Evolutionary conservation across 2,888 invertebrate genomes (phyloP).

Genomic region (Diarsia brunnea): DNA sequence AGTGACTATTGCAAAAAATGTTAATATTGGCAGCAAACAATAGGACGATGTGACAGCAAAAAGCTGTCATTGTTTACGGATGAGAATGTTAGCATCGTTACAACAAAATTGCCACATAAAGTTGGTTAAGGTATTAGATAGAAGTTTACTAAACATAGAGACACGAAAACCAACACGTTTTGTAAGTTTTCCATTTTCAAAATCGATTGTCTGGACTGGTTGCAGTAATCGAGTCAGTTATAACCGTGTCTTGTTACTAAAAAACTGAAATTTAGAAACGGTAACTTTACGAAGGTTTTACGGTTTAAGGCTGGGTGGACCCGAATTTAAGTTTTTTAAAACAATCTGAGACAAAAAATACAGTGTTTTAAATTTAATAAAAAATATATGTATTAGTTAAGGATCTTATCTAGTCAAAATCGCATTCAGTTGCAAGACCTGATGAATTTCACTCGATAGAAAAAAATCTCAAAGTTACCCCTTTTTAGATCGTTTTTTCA

Average conservation of each 20-base stretch:
- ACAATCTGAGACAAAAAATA: too few species aligned
- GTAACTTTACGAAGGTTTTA: not conserved
- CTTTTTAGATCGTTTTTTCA: too few species aligned
- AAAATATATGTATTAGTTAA: too few species aligned
- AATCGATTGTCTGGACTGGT: slow-evolving; percentile 35
- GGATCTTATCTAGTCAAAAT: too few species aligned
- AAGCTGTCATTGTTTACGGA: slow-evolving; percentile 71
- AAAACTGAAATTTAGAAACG: slow-evolving; percentile 21
- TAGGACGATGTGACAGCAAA: slow-evolving; percentile 71
- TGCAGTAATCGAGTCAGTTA: slow-evolving; percentile 32
- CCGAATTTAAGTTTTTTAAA: too few species aligned
- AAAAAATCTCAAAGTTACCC: too few species aligned
- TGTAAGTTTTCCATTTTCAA: slow-evolving; percentile 50
- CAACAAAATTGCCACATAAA: slow-evolving; percentile 67
- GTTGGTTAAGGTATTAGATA: slow-evolving; percentile 75
- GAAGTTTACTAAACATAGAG: slow-evolving; percentile 36
- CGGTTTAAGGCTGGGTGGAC: too few species aligned
- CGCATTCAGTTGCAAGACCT: too few species aligned
- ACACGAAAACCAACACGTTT: slow-evolving; percentile 46
- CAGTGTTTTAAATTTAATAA: too few species aligned
- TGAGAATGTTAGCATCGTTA: slow-evolving; percentile 68
- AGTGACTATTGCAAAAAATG: slow-evolving; percentile 60
- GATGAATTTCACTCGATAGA: too few species aligned
- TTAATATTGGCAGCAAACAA: slow-evolving; percentile 68
- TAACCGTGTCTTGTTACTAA: slow-evolving; percentile 28